A percentile compares a stretch with the other conserved stretches of the same genome.
Conservation (phyloP, 2,797 vertebrate genomes). For the Tauraco hartlaubi region DNA sequence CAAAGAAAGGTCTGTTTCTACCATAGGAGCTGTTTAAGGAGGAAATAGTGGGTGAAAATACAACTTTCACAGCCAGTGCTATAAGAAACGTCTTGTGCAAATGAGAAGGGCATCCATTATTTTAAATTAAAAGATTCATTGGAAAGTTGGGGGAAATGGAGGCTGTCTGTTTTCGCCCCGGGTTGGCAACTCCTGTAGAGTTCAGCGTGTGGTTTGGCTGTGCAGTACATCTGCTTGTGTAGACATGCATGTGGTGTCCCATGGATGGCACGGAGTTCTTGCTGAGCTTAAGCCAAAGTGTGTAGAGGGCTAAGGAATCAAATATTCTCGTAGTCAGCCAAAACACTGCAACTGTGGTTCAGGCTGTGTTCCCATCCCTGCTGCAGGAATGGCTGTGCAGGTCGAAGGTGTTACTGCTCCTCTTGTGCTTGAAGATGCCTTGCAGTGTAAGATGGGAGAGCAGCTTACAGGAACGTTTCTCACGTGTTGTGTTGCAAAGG, state of each 20-base stretch:
- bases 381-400: background rate
- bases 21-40: background rate
- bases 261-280: background rate
- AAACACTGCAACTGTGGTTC: background rate
- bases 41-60: slow-evolving; percentile 39
- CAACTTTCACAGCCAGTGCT: background rate
- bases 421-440: background rate
- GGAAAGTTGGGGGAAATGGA: background rate
- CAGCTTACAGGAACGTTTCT: background rate
- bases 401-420: background rate
- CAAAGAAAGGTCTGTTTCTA: slow-evolving; percentile 63
- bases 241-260: background rate
- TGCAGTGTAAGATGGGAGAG: fast-evolving
- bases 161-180: background rate
- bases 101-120: background rate
- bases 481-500: background rate
- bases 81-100: slow-evolving; percentile 8
- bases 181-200: background rate
- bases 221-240: background rate
- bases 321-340: background rate
- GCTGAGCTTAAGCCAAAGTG: background rate
- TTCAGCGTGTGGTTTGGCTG: background rate
- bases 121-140: background rate
- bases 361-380: background rate
- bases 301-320: background rate